Conservation (phyloP, 2,888 invertebrate genomes). For the Lapara coniferarum region DNA sequence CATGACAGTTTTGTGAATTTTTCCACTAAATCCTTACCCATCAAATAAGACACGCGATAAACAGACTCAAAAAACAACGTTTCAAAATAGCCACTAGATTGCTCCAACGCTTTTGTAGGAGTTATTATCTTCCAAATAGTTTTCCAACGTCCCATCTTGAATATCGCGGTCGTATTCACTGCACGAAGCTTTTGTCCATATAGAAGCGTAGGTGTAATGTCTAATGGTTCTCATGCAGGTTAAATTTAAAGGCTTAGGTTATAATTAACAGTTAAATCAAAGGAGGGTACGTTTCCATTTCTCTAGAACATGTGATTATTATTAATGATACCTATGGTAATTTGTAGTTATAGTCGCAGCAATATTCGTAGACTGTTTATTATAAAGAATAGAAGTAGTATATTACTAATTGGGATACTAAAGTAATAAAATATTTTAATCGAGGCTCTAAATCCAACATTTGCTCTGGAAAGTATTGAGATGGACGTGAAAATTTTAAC, state of each 20-base stretch:
- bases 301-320: constrained; percentile 12
- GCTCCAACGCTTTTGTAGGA: constrained; percentile 59
- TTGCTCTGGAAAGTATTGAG: too few species aligned
- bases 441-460: too few species aligned
- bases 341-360: too few species aligned
- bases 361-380: too few species aligned
- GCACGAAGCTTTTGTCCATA: neutral
- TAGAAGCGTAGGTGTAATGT: neutral
- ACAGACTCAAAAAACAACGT: constrained; percentile 66
- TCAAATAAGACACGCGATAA: constrained; percentile 63
- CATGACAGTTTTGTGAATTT: neutral
- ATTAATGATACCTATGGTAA: neutral
- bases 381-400: too few species aligned
- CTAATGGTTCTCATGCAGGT: neutral
- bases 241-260: constrained; percentile 16
- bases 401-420: too few species aligned
- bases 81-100: constrained; percentile 62
- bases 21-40: constrained; percentile 50
- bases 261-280: constrained; percentile 41
- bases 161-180: too few species aligned
- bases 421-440: too few species aligned
- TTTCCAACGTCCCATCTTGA: constrained; percentile 49
- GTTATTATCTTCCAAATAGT: constrained; percentile 58
- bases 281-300: constrained; percentile 44
- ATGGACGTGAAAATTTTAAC: too few species aligned